These are phyloP conservation scores for Calidris pugnax DNA, from an alignment of 2,113 vertebrate genomes.

Conservation along the genomic window DNA sequence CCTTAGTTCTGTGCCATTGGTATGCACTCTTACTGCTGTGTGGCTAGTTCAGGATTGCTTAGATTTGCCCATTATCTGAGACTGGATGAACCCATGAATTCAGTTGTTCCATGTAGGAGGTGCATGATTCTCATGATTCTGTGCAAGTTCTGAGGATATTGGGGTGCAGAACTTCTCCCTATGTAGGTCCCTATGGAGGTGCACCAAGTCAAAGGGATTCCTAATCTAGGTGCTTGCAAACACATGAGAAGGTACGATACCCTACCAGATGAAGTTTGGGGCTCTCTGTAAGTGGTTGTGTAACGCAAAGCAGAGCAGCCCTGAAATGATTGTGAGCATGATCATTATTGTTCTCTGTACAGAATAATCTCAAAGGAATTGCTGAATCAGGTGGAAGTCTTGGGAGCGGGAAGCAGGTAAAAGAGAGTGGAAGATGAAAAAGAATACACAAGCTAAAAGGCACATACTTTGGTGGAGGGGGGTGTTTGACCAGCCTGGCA, in stretches of 20 bases:
- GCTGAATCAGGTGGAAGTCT: not conserved
- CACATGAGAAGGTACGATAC: no score
- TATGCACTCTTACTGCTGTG: not conserved
- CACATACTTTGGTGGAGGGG: not conserved
- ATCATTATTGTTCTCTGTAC: not conserved
- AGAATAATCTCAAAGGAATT: not conserved
- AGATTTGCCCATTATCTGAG: not conserved
- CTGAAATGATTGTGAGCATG: not conserved
- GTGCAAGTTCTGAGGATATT: no score
- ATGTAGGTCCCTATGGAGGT: not conserved
- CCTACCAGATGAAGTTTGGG: no score
- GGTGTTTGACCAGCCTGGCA: not conserved
- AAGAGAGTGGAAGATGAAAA: not conserved
- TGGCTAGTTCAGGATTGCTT: not conserved
- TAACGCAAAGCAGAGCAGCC: not conserved
- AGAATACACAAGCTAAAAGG: not conserved
- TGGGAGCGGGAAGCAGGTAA: not conserved
- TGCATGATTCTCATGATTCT: no score
- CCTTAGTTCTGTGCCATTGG: not conserved
- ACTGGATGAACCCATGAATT: not conserved
- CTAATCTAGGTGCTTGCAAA: not conserved
- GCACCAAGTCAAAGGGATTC: not conserved
- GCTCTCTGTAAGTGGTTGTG: not conserved
- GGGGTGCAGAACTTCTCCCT: no score
- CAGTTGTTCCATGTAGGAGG: not conserved